Percentiles rank a stretch among this genome's conserved stretches.
phyloP scores from a whole-genome alignment of 2,797 vertebrate genomes.

The Siniperca undulata region DNA sequence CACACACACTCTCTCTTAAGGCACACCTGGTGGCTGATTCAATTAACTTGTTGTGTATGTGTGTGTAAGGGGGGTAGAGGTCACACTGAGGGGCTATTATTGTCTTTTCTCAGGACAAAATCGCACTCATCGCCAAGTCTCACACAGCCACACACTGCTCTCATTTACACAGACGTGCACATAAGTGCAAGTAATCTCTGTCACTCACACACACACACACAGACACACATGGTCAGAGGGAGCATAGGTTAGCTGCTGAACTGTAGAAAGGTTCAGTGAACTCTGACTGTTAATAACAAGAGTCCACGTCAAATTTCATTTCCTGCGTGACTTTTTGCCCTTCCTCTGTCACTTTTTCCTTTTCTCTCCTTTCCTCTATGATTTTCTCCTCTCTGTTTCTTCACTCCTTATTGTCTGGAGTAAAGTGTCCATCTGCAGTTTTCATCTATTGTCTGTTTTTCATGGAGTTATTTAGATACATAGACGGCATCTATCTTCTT shows the following conservation, averaged over 20 bases:
- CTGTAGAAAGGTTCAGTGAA: constrained; percentile 60
- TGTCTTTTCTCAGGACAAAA: constrained; percentile 18
- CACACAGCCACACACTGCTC: constrained; percentile 16
- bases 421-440: neutral
- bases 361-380: neutral
- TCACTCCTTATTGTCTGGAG: neutral
- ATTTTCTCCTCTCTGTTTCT: constrained; percentile 20
- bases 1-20: neutral
- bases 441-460: neutral
- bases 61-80: neutral
- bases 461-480: neutral
- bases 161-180: constrained; percentile 39
- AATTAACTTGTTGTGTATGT: constrained; percentile 5
- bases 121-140: neutral
- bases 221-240: constrained; percentile 18
- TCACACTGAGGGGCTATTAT: constrained; percentile 18
- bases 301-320: constrained; percentile 68
- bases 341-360: constrained; percentile 52
- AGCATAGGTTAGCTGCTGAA: constrained; percentile 63
- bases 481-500: neutral
- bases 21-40: constrained; percentile 8
- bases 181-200: neutral
- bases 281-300: constrained; percentile 78
- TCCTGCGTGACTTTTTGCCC: constrained; percentile 65
- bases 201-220: constrained; percentile 24